Base-by-base conservation (phyloP, 2,797 vertebrate species). In the Micrastur ruficollis region DNA sequence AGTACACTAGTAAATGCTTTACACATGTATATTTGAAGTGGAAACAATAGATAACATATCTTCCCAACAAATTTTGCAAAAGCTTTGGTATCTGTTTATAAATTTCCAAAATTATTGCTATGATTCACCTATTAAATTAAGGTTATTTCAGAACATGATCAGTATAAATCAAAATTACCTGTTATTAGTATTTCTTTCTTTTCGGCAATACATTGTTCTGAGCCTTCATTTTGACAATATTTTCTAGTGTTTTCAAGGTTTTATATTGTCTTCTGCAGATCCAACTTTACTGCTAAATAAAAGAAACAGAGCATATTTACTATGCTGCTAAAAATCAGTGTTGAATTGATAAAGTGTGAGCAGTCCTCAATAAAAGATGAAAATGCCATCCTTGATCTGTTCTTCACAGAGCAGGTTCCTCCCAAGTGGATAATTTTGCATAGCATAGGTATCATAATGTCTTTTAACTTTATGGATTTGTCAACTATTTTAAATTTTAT, bases 1-100 rank as follows among this genome's bases (percentile, higher is more conserved):
- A 81, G 85, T 88, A 83, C 58, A 79, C 83, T 87, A 89, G 87
- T 90, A 95, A 96, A 95, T 93, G 96, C 61, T 95, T 97, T 97
- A 84, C 72, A 87, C 95, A 90, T 91, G 88, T 81, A 93, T 78
- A 90, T 94, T 95, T 95, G n/a, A 86, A 86, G 76, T 82, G 46
- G 80, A 95, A 89, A 93, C 81, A 92, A 95, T 81, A 94, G 75
- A 95, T 81, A 96, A 87, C 42, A 5, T 85, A 76, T 82, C 93
- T 91, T 95, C 74, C 82, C 38, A 89, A 90, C 79, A 81, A 65
- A 93, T 96, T 91, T 84, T 89, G 40, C 75, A 93, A 84, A 93
- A 81, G 9, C 65, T 79, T 65, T 92, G 72, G 14, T 56, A 66
- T 50, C 89, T 92, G 34, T 83, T 82, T 82, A 81, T 68, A 81